Conservation (phyloP, 2,113 vertebrate genomes). For the Equus quagga region DNA sequence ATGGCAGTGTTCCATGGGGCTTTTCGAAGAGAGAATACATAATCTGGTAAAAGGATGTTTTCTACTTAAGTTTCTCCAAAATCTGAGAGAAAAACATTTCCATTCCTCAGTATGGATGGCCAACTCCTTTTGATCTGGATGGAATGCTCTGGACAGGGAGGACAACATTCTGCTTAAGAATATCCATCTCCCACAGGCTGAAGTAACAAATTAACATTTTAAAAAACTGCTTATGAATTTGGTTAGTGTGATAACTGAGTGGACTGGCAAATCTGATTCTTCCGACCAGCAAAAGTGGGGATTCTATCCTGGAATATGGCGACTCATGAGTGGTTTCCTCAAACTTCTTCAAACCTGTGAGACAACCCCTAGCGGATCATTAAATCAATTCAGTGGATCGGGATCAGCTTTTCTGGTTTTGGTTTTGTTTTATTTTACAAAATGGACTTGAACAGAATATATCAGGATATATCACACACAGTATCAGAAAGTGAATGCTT, state of each 20-base stretch:
- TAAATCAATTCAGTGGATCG: not conserved
- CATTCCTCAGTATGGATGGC: not conserved
- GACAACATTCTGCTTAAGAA: conserved; percentile 38
- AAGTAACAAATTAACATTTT: conserved; percentile 29
- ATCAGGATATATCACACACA: conserved; percentile 1
- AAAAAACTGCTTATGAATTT: not conserved
- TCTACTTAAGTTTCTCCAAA: conserved; percentile 47
- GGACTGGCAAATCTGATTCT: not conserved
- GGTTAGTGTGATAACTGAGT: not conserved
- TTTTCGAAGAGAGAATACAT: not conserved
- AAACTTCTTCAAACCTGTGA: not conserved
- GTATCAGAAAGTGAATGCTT: conserved; percentile 11
- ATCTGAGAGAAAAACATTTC: not conserved
- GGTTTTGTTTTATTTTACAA: not conserved
- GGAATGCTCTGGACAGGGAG: not conserved
- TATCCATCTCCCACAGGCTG: not conserved
- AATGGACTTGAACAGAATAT: not conserved
- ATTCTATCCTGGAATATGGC: not conserved
- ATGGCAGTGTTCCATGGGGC: not conserved
- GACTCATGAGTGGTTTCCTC: not conserved
- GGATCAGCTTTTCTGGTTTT: not conserved
- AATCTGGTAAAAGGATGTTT: not conserved
- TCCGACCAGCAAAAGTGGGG: not conserved
- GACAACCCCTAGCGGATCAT: not conserved
- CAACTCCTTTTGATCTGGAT: not conserved